Evolutionary conservation across 2,888 invertebrate species (phyloP).

Genomic region (Ornithoptera priamus): DNA sequence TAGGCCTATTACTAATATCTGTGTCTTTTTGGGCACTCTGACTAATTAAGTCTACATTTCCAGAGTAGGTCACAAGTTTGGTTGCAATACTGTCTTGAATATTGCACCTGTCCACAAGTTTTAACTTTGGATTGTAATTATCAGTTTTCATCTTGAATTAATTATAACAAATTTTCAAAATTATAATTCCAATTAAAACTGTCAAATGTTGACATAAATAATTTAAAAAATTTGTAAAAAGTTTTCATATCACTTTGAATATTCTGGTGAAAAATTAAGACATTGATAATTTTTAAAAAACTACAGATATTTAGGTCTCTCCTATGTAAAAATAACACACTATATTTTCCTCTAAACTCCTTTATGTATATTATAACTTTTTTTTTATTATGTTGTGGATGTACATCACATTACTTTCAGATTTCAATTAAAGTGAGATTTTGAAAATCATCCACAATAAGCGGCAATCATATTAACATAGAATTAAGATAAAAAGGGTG

Average conservation of each 20-base stretch:
- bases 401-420: no score
- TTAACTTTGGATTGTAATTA: slow-evolving; percentile 35
- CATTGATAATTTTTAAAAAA: not conserved
- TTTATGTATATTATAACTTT: no score
- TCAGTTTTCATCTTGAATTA: slow-evolving; percentile 10
- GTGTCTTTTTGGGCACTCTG: slow-evolving; percentile 31
- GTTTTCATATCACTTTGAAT: not conserved
- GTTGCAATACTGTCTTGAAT: slow-evolving; percentile 42
- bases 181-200: slow-evolving; percentile 3
- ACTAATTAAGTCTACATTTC: slow-evolving; percentile 40
- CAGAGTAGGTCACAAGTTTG: slow-evolving; percentile 46
- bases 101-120: slow-evolving; percentile 47
- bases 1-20: slow-evolving; percentile 36
- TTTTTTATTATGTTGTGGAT: no score
- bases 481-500: not conserved
- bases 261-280: not conserved
- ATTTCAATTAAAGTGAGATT: no score
- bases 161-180: not conserved
- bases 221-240: not conserved
- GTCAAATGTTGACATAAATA: slow-evolving; percentile 20
- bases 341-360: no score
- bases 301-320: no score
- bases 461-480: no score
- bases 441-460: no score
- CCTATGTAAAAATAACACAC: no score